Conservation (phyloP, 2,888 invertebrate genomes). For the Pseudoips prasinana region DNA sequence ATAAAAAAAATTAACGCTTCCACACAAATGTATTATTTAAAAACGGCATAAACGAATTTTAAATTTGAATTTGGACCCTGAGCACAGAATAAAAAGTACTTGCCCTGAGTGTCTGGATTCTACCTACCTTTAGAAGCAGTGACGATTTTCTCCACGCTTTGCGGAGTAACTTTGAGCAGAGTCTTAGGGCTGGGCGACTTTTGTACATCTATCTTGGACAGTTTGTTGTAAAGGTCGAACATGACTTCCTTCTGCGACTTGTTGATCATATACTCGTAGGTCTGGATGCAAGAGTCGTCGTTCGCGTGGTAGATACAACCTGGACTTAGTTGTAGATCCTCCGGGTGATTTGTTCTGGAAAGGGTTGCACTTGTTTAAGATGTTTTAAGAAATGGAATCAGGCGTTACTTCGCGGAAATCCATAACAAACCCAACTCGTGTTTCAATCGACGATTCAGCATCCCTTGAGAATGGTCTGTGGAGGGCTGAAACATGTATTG, state of each 20-base stretch:
- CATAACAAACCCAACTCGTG: no score
- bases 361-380: not conserved
- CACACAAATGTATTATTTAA: no score
- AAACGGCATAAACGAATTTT: no score
- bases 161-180: slow-evolving; percentile 69
- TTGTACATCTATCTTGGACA: slow-evolving; percentile 67
- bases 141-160: slow-evolving; percentile 74
- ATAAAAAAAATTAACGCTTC: no score
- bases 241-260: slow-evolving; percentile 78
- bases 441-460: no score
- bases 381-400: no score
- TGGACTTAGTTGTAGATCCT: slow-evolving; percentile 64
- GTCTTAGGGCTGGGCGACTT: slow-evolving; percentile 69
- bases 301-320: slow-evolving; percentile 64
- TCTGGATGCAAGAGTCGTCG: slow-evolving; percentile 62
- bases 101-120: no score
- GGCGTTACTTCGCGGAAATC: no score
- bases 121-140: slow-evolving; percentile 69
- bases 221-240: slow-evolving; percentile 72
- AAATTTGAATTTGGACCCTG: no score
- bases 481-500: no score
- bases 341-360: slow-evolving; percentile 55
- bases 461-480: no score
- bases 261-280: slow-evolving; percentile 74
- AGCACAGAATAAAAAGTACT: no score